Evolutionary conservation across 1,140 invertebrate genomes (phyloP), one percentile per base, ranked within the genome.

Genomic region (Pomacea maculata): DNA sequence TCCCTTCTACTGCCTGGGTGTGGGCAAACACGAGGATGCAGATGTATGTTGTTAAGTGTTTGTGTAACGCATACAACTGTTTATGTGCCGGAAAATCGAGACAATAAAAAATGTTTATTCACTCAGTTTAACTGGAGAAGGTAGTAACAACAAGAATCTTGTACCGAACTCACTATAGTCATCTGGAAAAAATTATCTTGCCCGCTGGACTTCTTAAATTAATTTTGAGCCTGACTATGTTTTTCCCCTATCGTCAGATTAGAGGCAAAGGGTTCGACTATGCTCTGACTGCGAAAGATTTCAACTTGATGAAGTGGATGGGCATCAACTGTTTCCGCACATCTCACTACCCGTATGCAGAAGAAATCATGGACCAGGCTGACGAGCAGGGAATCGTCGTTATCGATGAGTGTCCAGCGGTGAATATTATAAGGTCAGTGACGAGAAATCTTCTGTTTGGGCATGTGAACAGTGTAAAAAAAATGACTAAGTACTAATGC

Each of bases 321-420:
- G 97, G 97, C 12, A 97, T 96, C 5, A 99, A 99, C 92, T 94
- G 95, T 19, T 99, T 98, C 91, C 93, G 98, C 34, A 99, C 98
- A 0, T 99, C 97, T 0, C 98, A 99, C 91, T 99, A 99, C 92
- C 98, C 98, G 11, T 99, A 99, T 91, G 96, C 97, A 4, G 98
- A 99, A 88, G 98, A 99, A 92, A 95, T 98, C 54, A 96, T 99
- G 94, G 96, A 99, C 89, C 93, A 97, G 88, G 97, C 97, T 52
- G 98, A 99, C 90, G 93, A 95, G 87, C 93, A 96, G 83, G 98
- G 98, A 64, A 97, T 99, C 85, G 96, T 98, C 91, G 95, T 99
- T 34, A 98, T 99, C 82, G 95, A 98, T 87, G 98, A 99, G 91
- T 97, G 96, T 89, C 97, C 98, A 1, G 96, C 96, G 74, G 97